Evolutionary conservation across 2,797 vertebrate genomes (phyloP).

Genomic region (Amniataba percoides): DNA sequence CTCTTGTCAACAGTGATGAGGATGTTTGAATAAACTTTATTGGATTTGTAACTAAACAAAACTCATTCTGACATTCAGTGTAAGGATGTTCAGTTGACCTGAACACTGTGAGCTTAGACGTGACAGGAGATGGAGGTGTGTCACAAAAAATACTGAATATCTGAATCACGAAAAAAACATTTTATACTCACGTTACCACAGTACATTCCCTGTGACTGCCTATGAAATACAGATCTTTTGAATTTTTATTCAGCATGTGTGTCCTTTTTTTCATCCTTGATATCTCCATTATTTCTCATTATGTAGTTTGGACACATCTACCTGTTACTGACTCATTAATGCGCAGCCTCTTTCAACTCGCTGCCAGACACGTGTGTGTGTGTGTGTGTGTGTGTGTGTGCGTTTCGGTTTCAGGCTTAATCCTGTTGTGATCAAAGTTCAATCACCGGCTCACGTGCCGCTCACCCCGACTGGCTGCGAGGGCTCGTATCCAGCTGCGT

Average conservation of each 20-base stretch:
- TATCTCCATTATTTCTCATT: constrained; percentile 37
- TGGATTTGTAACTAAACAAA: neutral
- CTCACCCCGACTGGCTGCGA: constrained; percentile 42
- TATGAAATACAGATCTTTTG: constrained; percentile 82
- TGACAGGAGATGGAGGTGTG: neutral
- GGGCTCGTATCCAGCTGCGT: constrained; percentile 41
- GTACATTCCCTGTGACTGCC: constrained; percentile 41
- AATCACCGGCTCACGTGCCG: constrained; percentile 22
- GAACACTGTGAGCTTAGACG: neutral
- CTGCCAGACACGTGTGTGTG: constrained; percentile 39
- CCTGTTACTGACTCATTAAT: constrained; percentile 45
- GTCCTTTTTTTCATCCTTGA: constrained; percentile 56
- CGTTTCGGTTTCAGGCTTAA: constrained; percentile 39
- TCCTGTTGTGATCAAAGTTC: constrained; percentile 65
- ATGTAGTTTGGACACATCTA: constrained; percentile 33
- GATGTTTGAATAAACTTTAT: neutral
- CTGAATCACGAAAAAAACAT: constrained; percentile 8
- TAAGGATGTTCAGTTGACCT: neutral
- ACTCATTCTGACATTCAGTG: neutral
- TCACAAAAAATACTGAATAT: neutral
- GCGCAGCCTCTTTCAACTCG: constrained; percentile 30
- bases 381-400: neutral
- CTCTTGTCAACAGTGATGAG: neutral
- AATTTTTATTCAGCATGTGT: constrained; percentile 41
- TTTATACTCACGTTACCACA: constrained; percentile 30